These are phyloP conservation scores for Aldrovandia affinis DNA, from an alignment of 2,797 vertebrate species.

Conservation along the genomic window DNA sequence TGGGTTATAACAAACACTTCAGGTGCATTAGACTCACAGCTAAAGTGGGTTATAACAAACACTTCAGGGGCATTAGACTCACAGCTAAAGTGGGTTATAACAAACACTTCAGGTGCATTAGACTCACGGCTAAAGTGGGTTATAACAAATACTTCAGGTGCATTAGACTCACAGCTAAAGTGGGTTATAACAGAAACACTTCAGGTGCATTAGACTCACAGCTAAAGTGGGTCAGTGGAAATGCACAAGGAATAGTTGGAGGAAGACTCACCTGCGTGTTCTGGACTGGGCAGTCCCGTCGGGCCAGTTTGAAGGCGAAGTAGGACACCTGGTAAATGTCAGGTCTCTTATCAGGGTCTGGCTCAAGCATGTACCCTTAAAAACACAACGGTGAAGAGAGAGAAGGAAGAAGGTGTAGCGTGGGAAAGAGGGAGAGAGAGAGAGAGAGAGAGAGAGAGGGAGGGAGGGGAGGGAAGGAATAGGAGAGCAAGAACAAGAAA, in stretches of 20 bases:
- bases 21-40: no score
- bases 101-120: no score
- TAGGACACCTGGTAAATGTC: slow-evolving; percentile 96
- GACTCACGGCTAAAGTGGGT: no score
- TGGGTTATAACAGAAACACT: no score
- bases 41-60: no score
- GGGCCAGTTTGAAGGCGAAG: slow-evolving; percentile 91
- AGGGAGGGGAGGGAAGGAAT: slow-evolving; percentile 5
- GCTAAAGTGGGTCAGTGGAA: no score
- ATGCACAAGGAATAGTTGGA: not conserved
- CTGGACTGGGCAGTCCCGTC: slow-evolving; percentile 89
- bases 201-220: no score
- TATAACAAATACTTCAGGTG: no score
- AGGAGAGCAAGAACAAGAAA: not conserved
- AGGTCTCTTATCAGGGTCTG: slow-evolving; percentile 93
- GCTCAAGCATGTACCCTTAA: slow-evolving; percentile 96
- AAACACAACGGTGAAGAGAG: slow-evolving; percentile 27
- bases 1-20: no score
- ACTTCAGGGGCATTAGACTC: no score
- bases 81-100: no score
- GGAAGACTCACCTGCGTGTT: slow-evolving; percentile 85
- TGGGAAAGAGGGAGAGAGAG: not conserved
- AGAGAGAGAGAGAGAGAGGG: not conserved
- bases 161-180: no score
- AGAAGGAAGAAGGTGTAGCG: not conserved